phyloP scores from a whole-genome alignment of 2,888 invertebrate species.

The Teleogryllus oceanicus region DNA sequence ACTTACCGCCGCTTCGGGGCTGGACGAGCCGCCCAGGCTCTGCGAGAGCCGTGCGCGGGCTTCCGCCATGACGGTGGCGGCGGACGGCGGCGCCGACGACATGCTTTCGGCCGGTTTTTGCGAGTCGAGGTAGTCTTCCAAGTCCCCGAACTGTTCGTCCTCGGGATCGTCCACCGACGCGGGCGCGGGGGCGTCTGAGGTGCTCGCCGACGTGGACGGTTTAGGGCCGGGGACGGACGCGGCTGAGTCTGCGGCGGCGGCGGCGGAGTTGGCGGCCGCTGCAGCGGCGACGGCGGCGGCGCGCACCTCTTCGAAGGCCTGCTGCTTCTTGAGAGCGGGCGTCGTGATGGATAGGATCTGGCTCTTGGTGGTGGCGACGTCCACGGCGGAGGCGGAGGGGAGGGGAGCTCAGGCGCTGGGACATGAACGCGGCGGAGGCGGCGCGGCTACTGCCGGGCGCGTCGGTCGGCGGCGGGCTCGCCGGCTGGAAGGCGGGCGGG shows the following conservation, averaged over 20 bases:
- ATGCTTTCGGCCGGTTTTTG: conserved; percentile 39
- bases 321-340: conserved; percentile 11
- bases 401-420: background rate
- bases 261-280: no score
- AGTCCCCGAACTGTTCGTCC: conserved; percentile 39
- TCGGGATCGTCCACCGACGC: conserved; percentile 33
- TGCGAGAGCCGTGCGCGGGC: conserved; percentile 33
- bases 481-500: background rate
- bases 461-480: background rate
- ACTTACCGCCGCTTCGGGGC: conserved; percentile 35
- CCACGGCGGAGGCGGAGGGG: background rate
- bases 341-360: conserved; percentile 25
- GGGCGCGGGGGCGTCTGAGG: conserved; percentile 36
- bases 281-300: background rate
- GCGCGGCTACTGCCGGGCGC: background rate
- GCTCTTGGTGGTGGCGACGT: conserved; percentile 20
- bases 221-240: background rate
- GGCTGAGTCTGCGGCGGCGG: background rate
- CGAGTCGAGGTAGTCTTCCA: conserved; percentile 43
- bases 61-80: conserved; percentile 35
- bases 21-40: conserved; percentile 30
- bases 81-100: conserved; percentile 34
- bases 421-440: background rate
- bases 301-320: background rate
- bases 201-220: background rate